These are phyloP conservation scores for Bibio marci DNA, from an alignment of 2,888 invertebrate genomes.

Conservation along the genomic window DNA sequence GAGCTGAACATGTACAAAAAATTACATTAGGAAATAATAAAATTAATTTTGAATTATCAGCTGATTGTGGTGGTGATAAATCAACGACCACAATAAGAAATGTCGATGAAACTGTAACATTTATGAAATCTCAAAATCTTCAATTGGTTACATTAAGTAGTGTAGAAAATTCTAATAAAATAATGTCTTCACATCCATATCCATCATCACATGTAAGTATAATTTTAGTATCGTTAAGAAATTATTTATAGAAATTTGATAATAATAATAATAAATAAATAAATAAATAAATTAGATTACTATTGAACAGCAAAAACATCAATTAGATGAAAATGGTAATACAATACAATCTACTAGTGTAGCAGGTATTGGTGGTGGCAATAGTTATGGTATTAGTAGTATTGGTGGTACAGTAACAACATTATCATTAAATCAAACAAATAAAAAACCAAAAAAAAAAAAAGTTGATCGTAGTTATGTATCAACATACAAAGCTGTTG, in stretches of 20 bases:
- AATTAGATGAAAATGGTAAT: slow-evolving; percentile 68
- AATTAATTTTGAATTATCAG: no score
- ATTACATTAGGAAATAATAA: no score
- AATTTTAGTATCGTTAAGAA: no score
- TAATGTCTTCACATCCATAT: no score
- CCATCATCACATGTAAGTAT: no score
- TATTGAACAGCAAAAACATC: slow-evolving; percentile 6
- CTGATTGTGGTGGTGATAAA: no score
- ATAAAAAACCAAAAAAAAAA: slow-evolving; percentile 20
- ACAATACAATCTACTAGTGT: slow-evolving; percentile 37
- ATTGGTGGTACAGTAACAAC: no score
- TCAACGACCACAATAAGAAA: no score
- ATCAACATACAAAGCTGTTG: slow-evolving; percentile 30
- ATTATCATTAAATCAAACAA: slow-evolving; percentile 29
- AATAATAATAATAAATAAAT: neutral
- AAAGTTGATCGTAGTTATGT: slow-evolving; percentile 37
- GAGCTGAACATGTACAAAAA: no score
- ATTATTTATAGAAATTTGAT: no score
- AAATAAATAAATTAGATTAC: neutral
- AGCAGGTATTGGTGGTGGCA: no score
- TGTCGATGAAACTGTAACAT: neutral
- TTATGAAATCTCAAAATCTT: neutral
- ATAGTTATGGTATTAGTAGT: no score
- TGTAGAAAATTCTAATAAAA: neutral
- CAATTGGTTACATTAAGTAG: slow-evolving; percentile 1